Base-by-base conservation (phyloP, 2,888 invertebrate genomes). In the Tortrix viridana region DNA sequence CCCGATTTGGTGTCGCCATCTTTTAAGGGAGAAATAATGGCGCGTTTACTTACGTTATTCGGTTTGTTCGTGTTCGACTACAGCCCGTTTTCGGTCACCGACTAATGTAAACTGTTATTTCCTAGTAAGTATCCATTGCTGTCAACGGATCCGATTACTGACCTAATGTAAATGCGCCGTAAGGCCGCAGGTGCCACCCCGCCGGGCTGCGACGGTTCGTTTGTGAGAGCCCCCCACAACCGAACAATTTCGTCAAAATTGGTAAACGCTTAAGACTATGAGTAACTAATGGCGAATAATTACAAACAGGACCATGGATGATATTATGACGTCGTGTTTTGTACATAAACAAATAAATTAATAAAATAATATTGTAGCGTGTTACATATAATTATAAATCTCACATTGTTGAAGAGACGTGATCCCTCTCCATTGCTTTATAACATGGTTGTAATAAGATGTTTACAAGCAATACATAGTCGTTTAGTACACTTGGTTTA, bases 391-490 rank as follows among this genome's bases (percentile, higher is more conserved):
- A 6, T 41, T 41, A 71, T 75, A 76, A 73, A 72, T 70, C 69
- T 71, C 77, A 78, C 74, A 74, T 82, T 86, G 82, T 85, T 85
- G 67, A 84, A 72, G 77, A 79, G 71, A 80, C 79, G 76, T 74
- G 77, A 81, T 48, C 58, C 58, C 79, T 84, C 79, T 79, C 73
- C 76, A 76, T 75, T 72, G 73, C 70, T 74, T 72, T 71, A 73
- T 71, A 72, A 71, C 74, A 76, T 76, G 87, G 86, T 85, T 87
- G 86, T 88, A 85, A 82, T 76, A 73, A 80, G 79, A 79, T 76
- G 72, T 75, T 75, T 75, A 80, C 74, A 84, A 86, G 85, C 84
- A 85, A 86, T 86, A 83, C 77, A 65, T 61, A 56, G 19, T 56
- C 60, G 26, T 37, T 44, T 63, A 47, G 22, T 12, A 44, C 32